Conservation (phyloP, 2,888 invertebrate genomes). For the Argynnis bischoffii region DNA sequence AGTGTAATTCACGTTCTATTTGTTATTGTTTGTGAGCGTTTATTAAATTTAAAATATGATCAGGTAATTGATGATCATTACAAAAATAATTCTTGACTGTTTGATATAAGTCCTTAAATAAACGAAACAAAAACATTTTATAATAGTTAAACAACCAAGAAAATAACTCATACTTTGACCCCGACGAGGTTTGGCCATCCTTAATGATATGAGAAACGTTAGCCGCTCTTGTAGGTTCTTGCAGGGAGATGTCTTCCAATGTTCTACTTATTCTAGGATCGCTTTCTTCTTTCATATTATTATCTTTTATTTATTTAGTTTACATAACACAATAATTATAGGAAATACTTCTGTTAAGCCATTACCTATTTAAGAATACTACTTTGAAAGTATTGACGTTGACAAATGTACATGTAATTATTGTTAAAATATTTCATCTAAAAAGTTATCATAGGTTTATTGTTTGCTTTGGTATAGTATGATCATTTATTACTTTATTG, state of each 20-base stretch:
- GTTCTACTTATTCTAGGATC: conserved; percentile 54
- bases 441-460: not conserved
- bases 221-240: conserved; percentile 36
- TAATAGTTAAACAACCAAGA: conserved; percentile 60
- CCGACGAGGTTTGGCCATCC: conserved; percentile 49
- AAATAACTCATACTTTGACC: conserved; percentile 67
- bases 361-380: not conserved
- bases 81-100: conserved; percentile 53
- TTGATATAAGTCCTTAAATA: conserved; percentile 58
- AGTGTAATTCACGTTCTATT: conserved; percentile 51
- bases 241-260: conserved; percentile 43
- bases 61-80: conserved; percentile 55
- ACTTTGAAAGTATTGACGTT: conserved; percentile 16
- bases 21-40: conserved; percentile 54
- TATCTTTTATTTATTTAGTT: conserved; percentile 31
- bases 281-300: conserved; percentile 58
- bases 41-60: conserved; percentile 59
- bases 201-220: conserved; percentile 41
- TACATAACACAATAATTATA: not conserved
- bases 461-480: too few relatives aligned
- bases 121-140: conserved; percentile 60
- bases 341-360: conserved; percentile 2
- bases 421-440: not conserved
- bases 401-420: conserved; percentile 6
- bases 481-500: too few relatives aligned